These are phyloP conservation scores for Marisa cornuarietis DNA, from an alignment of 1,140 invertebrate genomes.

Conservation along the genomic window DNA sequence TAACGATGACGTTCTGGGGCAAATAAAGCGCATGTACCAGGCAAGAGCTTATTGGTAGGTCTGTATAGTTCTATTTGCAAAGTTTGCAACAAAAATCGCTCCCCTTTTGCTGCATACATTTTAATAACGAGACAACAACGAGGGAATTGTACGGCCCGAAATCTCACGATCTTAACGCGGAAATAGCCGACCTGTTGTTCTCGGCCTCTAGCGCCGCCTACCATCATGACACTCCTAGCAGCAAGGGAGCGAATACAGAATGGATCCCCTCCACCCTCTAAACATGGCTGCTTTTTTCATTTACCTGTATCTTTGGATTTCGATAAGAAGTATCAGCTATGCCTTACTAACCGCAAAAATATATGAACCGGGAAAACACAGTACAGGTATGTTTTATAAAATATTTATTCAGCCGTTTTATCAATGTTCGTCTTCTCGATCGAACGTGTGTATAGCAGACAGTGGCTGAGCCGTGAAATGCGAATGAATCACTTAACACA, in stretches of 20 bases:
- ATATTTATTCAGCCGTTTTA: too few relatives aligned
- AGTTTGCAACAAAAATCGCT: too few relatives aligned
- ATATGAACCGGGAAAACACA: background rate
- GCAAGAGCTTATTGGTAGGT: too few relatives aligned
- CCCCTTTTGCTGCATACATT: background rate
- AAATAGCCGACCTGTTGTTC: conserved; percentile 3
- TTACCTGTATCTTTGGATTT: background rate
- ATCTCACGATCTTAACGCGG: background rate
- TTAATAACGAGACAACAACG: background rate
- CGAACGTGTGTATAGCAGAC: too few relatives aligned
- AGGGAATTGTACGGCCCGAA: background rate
- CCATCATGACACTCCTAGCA: background rate
- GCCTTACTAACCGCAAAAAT: background rate
- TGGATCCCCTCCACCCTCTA: background rate
- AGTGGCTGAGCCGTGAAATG: too few relatives aligned
- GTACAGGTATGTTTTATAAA: background rate
- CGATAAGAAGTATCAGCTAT: background rate
- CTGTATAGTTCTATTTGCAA: too few relatives aligned
- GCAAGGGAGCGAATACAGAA: background rate
- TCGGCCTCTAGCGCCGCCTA: conserved; percentile 8
- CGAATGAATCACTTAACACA: too few relatives aligned
- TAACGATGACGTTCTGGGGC: too few relatives aligned
- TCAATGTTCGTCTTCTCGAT: too few relatives aligned
- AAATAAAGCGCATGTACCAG: too few relatives aligned
- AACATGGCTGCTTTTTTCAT: conserved; percentile 12